Conservation (phyloP, 2,113 vertebrate species). For the Crotalus helleri region DNA sequence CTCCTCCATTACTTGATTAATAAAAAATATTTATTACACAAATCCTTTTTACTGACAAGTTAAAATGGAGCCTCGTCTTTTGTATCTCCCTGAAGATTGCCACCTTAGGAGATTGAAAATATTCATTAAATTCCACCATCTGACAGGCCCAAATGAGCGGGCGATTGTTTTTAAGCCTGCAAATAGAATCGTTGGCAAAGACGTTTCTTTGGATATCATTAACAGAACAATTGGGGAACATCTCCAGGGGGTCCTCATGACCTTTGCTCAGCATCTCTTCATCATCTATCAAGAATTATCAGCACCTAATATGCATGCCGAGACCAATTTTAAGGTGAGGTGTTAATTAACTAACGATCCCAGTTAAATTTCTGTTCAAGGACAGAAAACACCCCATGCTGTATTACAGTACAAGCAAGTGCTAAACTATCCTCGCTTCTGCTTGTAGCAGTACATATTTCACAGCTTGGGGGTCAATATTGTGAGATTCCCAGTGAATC, state of each 20-base stretch:
- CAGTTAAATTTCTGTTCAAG: constrained; percentile 74
- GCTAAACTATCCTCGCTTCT: constrained; percentile 69
- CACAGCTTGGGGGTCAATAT: constrained; percentile 64
- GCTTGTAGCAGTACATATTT: constrained; percentile 55
- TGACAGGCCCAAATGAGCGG: constrained; percentile 80
- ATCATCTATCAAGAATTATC: constrained; percentile 99
- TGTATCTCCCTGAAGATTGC: constrained; percentile 84
- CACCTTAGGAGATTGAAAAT: constrained; percentile 83
- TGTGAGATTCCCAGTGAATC: constrained; percentile 65
- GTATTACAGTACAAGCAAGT: constrained; percentile 77
- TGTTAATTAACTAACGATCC: constrained; percentile 94
- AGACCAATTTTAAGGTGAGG: constrained; percentile 93
- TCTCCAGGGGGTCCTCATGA: constrained; percentile 93
- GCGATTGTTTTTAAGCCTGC: constrained; percentile 86
- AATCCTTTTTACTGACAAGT: constrained; percentile 80
- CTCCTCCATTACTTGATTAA: constrained; percentile 77
- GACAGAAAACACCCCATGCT: constrained; percentile 77
- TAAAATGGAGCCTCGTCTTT: constrained; percentile 83
- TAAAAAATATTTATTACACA: constrained; percentile 87
- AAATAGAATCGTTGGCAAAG: constrained; percentile 85
- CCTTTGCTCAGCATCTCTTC: constrained; percentile 97
- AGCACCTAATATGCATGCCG: constrained; percentile 89
- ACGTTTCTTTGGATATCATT: constrained; percentile 90
- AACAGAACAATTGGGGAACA: constrained; percentile 91
- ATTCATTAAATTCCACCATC: constrained; percentile 86